phyloP scores from a whole-genome alignment of 2,797 vertebrate species.

The Rhabdomys pumilio region DNA sequence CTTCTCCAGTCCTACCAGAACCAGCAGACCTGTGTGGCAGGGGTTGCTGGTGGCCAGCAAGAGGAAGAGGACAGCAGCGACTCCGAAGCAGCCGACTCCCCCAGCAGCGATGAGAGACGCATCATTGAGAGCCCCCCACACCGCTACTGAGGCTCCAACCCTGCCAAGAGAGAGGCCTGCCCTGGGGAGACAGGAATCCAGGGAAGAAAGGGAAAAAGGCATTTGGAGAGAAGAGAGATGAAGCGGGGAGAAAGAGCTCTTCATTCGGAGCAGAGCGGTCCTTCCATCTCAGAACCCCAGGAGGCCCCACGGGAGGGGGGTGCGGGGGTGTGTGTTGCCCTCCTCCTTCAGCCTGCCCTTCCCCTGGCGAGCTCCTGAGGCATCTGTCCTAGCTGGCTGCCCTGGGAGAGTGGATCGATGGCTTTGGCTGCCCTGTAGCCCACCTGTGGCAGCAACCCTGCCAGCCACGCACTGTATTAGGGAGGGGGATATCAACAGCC shows the following conservation, averaged over 20 bases:
- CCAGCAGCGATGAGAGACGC: constrained; percentile 93
- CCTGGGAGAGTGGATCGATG: neutral
- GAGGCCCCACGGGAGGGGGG: neutral
- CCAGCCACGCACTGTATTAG: neutral
- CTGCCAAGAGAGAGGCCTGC: neutral
- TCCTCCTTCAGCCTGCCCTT: too few species aligned
- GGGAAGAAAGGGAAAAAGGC: constrained; percentile 22
- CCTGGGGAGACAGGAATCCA: constrained; percentile 27
- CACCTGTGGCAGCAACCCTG: neutral
- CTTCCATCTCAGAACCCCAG: neutral
- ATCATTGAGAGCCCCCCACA: constrained; percentile 92
- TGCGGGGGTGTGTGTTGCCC: neutral
- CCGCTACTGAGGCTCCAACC: constrained; percentile 91
- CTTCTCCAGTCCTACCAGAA: constrained; percentile 82
- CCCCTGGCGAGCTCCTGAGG: neutral
- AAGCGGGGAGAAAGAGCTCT: neutral
- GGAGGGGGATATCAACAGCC: neutral
- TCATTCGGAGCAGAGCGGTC: neutral
- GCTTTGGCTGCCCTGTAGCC: neutral
- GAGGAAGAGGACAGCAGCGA: constrained; percentile 92
- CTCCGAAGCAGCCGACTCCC: constrained; percentile 91
- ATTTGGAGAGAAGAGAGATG: constrained; percentile 57
- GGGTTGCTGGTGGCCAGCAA: constrained; percentile 86
- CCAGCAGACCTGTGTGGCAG: constrained; percentile 58
- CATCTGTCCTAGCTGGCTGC: neutral